Evolutionary conservation across 2,888 invertebrate species (phyloP), one percentile per base, ranked within the genome.

Genomic region (Cistogaster globosa): DNA sequence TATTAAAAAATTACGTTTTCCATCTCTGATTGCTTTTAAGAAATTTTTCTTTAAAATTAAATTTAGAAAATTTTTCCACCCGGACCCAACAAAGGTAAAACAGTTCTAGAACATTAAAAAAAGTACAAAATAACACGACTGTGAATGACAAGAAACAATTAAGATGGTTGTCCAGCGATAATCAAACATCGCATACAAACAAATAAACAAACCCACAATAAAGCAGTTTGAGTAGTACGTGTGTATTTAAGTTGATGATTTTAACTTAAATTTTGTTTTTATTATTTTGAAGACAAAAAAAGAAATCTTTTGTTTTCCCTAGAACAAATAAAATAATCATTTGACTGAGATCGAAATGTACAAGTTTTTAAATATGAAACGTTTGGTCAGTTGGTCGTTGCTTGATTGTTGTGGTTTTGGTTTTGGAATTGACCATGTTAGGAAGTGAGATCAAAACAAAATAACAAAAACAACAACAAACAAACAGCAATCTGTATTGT

Each of bases 101-200:
- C 36, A 58, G 42, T 8, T 71, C 55, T 36, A 79, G 45, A 65
- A 79, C 57, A 67, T 58, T 36, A 72, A 74, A 72, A 38, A 67
- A 80, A 60, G 32, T 76, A 48, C 51, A 22, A 71, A 65, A 77
- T 77, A 77, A 71, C 76, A 83, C 76, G 76, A 83, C 58, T 84
- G 84, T 78, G 69, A 85, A 87, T 87, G 86, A 87, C 84, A 86
- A 86, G 80, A 87, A 86, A 87, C 84, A 86, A 87, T 87, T 85
- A 87, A 87, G 83, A 87, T 87, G 87, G 83, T 83, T 87, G 86
- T 79, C 87, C 80, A 81, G 76, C 42, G 87, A 87, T 87, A 87
- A 86, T 80, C 84, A 78, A 77, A 85, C 75, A 79, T 85, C 32
- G 60, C 62, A 81, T 62, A 68, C 58, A 71, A 6, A 68, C 57